Percentiles rank a stretch among this genome's conserved stretches.
Evolutionary conservation across 2,888 invertebrate species (phyloP).

Genomic region (Drosophila paranaensis): DNA sequence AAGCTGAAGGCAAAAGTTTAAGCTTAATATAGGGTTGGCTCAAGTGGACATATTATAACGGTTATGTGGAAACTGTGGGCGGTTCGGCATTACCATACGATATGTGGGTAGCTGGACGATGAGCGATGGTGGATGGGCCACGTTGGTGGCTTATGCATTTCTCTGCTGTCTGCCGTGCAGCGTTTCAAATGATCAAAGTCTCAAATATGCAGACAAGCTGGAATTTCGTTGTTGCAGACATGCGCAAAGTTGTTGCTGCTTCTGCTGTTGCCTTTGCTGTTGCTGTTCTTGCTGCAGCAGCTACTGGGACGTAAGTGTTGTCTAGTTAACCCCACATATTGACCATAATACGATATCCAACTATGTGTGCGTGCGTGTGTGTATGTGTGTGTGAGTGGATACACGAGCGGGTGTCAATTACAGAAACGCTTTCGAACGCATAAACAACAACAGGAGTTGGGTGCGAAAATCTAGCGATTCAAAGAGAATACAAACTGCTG

Average conservation of each 20-base stretch:
- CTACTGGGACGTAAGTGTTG: conserved; percentile 10
- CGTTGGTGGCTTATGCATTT: conserved; percentile 34
- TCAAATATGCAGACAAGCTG: conserved; percentile 76
- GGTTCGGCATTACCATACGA: conserved; percentile 60
- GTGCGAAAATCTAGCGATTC: conserved; percentile 2
- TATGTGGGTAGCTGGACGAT: conserved; percentile 7
- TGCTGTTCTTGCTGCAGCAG: background rate
- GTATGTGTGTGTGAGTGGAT: conserved; percentile 6
- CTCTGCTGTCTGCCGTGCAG: conserved; percentile 40
- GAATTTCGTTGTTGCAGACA: conserved; percentile 48
- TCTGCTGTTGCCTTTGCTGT: conserved; percentile 7
- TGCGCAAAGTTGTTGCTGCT: conserved; percentile 10
- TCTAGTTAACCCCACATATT: conserved; percentile 38
- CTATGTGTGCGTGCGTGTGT: conserved; percentile 3
- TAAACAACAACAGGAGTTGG: conserved; percentile 23
- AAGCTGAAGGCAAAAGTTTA: conserved; percentile 24
- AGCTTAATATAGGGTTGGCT: conserved; percentile 18
- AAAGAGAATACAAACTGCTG: background rate
- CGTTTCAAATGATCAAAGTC: conserved; percentile 73
- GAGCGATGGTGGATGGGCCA: conserved; percentile 1
- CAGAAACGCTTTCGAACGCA: conserved; percentile 42
- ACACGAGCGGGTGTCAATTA: conserved; percentile 56
- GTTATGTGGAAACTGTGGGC: conserved; percentile 19
- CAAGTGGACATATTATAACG: conserved; percentile 65
- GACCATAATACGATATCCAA: conserved; percentile 30